A percentile compares a stretch with the other conserved stretches of the same genome.
Evolutionary conservation across 2,113 vertebrate species (phyloP).

Genomic region (Cyprinus carpio): DNA sequence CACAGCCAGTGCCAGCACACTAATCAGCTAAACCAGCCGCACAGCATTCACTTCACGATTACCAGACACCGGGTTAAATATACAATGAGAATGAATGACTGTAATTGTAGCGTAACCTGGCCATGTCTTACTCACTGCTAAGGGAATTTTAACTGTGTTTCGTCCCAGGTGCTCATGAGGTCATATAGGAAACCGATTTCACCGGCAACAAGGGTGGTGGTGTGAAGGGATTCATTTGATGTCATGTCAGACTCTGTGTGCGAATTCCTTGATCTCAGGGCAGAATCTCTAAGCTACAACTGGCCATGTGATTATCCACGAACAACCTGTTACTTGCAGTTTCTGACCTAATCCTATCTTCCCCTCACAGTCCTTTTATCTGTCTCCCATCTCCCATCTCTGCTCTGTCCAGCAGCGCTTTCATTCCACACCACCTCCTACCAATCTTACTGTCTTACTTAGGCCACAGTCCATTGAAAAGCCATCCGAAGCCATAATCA

Average conservation of each 20-base stretch:
- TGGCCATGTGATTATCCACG: constrained; percentile 44
- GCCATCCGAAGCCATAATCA: constrained; percentile 69
- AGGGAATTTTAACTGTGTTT: constrained; percentile 14
- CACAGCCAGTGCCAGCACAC: constrained; percentile 41
- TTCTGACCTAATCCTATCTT: constrained; percentile 50
- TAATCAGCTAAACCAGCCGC: constrained; percentile 52
- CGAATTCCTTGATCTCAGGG: constrained; percentile 43
- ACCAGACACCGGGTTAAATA: constrained; percentile 27
- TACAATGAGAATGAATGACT: background rate
- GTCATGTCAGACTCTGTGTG: constrained; percentile 36
- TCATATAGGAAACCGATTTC: constrained; percentile 41
- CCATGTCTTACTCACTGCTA: background rate
- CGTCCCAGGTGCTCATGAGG: constrained; percentile 15
- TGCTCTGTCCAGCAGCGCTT: constrained; percentile 34
- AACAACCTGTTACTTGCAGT: constrained; percentile 50
- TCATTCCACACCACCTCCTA: constrained; percentile 54
- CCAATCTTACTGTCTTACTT: constrained; percentile 58
- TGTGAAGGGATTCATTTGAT: constrained; percentile 53
- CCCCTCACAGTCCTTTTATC: constrained; percentile 43
- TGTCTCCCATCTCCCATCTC: constrained; percentile 25
- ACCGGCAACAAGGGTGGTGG: constrained; percentile 45
- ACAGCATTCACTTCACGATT: constrained; percentile 19
- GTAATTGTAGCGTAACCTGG: constrained; percentile 1
- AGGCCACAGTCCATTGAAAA: constrained; percentile 62
- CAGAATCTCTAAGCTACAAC: constrained; percentile 39